Evolutionary conservation across 2,113 vertebrate species (phyloP).

Genomic region (Bubo bubo): DNA sequence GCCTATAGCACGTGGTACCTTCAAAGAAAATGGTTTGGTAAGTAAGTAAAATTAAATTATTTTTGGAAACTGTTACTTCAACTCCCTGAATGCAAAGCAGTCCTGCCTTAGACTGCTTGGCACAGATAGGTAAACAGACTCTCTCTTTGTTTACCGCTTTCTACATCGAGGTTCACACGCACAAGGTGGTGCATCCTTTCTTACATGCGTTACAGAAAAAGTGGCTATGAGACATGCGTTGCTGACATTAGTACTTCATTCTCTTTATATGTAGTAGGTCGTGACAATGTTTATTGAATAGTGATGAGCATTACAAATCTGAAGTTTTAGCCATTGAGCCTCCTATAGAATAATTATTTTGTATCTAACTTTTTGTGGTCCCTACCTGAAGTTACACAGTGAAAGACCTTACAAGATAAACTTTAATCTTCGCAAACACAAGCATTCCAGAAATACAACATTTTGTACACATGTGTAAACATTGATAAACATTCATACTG

Average conservation of each 20-base stretch:
- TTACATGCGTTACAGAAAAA: background rate
- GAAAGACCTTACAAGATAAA: background rate
- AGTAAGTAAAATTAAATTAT: background rate
- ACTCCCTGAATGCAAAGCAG: background rate
- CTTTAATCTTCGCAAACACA: background rate
- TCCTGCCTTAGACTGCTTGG: background rate
- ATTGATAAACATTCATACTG: background rate
- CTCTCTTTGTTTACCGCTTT: background rate
- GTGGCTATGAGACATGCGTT: fast-evolving
- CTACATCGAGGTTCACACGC: background rate
- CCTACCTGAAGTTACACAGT: background rate
- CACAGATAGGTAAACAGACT: background rate
- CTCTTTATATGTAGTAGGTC: background rate
- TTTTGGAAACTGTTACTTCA: background rate
- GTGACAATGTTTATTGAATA: background rate
- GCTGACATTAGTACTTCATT: background rate
- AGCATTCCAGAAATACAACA: fast-evolving
- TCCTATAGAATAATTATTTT: background rate
- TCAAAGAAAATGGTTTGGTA: background rate
- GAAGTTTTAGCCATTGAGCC: background rate
- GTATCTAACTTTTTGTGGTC: background rate
- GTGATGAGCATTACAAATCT: background rate
- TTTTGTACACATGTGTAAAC: background rate
- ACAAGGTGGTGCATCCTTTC: background rate
- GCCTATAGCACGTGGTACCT: background rate